A percentile compares a stretch with the other conserved stretches of the same genome.
These are phyloP conservation scores for Lutjanus argentimaculatus DNA, from an alignment of 2,797 vertebrate genomes.

Conservation along the genomic window DNA sequence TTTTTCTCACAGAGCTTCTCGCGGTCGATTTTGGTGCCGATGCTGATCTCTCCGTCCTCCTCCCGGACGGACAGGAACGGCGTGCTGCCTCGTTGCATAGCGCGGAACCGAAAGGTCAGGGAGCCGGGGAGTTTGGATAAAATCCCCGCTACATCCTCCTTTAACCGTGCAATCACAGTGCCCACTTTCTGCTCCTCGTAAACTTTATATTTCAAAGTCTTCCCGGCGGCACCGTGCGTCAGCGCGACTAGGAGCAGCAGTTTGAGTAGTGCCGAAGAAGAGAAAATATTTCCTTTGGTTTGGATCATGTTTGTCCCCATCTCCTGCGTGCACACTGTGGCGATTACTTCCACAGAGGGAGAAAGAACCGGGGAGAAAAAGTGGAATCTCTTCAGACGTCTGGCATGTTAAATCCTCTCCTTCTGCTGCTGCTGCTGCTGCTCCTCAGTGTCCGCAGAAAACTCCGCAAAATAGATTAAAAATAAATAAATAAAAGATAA, in stretches of 20 bases:
- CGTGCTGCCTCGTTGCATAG: slow-evolving; percentile 93
- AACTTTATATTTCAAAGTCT: slow-evolving; percentile 95
- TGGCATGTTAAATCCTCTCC: slow-evolving; percentile 76
- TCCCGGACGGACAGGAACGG: slow-evolving; percentile 92
- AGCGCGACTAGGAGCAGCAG: slow-evolving; percentile 72
- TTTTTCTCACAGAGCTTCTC: slow-evolving; percentile 97
- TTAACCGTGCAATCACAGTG: slow-evolving; percentile 91
- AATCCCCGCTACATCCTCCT: slow-evolving; percentile 92
- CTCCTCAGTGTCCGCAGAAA: slow-evolving; percentile 21
- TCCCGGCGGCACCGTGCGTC: slow-evolving; percentile 78
- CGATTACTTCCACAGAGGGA: slow-evolving; percentile 59
- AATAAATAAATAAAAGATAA: slow-evolving; percentile 17
- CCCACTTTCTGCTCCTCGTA: slow-evolving; percentile 97
- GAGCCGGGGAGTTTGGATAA: slow-evolving; percentile 90
- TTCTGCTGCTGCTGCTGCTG: slow-evolving; percentile 1
- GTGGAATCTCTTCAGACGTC: slow-evolving; percentile 65
- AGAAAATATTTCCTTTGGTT: slow-evolving; percentile 64
- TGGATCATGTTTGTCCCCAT: slow-evolving; percentile 69
- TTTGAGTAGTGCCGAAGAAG: slow-evolving; percentile 71
- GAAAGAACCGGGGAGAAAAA: neutral
- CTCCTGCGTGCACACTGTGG: slow-evolving; percentile 54
- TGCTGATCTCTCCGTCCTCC: slow-evolving; percentile 95
- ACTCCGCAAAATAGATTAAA: slow-evolving; percentile 30
- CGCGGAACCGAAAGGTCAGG: slow-evolving; percentile 91
- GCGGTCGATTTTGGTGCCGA: slow-evolving; percentile 94